phyloP scores from a whole-genome alignment of 2,797 vertebrate species.

The Mionectes olivaceus region DNA sequence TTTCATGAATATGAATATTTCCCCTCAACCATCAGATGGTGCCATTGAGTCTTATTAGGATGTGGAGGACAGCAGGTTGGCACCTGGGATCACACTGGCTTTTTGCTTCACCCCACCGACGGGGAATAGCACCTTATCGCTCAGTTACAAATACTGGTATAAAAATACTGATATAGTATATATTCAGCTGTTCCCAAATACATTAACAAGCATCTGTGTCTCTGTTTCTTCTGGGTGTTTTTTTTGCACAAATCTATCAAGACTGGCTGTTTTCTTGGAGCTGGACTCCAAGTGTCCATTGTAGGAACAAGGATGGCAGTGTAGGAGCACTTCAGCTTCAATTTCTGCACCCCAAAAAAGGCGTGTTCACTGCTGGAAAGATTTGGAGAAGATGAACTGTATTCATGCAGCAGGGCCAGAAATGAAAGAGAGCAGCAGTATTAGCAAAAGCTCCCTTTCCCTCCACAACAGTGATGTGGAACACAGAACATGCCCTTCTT shows the following conservation, averaged over 20 bases:
- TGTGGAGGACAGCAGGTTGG: background rate
- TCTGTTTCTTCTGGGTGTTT: background rate
- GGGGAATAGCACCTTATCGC: background rate
- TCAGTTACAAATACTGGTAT: background rate
- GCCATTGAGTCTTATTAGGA: slow-evolving; percentile 43
- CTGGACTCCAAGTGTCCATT: background rate
- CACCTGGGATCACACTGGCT: background rate
- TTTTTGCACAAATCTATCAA: background rate
- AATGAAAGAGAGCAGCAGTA: background rate
- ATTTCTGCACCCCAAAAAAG: background rate
- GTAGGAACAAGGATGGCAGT: background rate
- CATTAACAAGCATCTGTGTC: background rate
- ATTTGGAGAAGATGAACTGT: background rate
- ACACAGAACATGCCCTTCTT: background rate
- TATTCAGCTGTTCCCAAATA: background rate
- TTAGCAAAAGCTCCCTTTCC: background rate
- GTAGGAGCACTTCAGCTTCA: background rate
- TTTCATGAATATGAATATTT: background rate
- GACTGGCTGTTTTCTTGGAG: background rate
- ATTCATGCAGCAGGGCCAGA: background rate
- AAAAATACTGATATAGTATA: background rate
- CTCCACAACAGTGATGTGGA: rapidly evolving
- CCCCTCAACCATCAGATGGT: slow-evolving; percentile 55
- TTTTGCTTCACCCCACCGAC: background rate
- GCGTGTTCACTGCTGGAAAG: background rate